phyloP scores from a whole-genome alignment of 2,888 invertebrate species.

The Emmelina monodactyla region DNA sequence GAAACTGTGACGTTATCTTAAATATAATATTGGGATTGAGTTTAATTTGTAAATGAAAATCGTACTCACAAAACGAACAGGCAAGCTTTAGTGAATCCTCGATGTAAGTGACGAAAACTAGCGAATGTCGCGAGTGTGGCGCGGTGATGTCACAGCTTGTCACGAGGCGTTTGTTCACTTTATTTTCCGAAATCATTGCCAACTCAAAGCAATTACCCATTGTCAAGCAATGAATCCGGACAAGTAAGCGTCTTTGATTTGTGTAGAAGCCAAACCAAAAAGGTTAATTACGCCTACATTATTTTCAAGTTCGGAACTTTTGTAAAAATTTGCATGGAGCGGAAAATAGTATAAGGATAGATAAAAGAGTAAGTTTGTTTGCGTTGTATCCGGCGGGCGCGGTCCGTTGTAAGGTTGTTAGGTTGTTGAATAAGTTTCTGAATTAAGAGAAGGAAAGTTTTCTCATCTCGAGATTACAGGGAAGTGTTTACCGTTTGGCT shows the following conservation, averaged over 20 bases:
- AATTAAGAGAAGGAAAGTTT: constrained; percentile 68
- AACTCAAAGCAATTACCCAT: background rate
- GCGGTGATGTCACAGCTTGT: too few relatives aligned
- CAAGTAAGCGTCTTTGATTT: background rate
- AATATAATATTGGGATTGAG: too few relatives aligned
- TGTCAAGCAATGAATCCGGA: background rate
- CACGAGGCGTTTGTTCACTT: too few relatives aligned
- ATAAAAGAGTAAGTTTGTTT: constrained; percentile 61
- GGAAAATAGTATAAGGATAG: too few relatives aligned
- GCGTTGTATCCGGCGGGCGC: constrained; percentile 49
- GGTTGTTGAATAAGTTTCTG: constrained; percentile 68
- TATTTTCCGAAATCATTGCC: too few relatives aligned
- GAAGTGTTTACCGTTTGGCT: constrained; percentile 68
- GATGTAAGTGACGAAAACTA: too few relatives aligned
- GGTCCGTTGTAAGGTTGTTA: constrained; percentile 65
- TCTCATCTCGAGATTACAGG: constrained; percentile 69
- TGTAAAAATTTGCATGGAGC: too few relatives aligned
- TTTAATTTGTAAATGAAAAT: too few relatives aligned
- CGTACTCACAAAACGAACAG: too few relatives aligned
- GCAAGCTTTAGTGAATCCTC: too few relatives aligned
- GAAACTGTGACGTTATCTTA: too few relatives aligned
- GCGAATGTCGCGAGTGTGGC: too few relatives aligned
- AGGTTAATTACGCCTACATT: background rate
- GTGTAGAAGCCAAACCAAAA: background rate
- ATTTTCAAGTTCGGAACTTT: background rate